Conservation (phyloP, 2,113 vertebrate genomes). For the Atractosteus spatula region DNA sequence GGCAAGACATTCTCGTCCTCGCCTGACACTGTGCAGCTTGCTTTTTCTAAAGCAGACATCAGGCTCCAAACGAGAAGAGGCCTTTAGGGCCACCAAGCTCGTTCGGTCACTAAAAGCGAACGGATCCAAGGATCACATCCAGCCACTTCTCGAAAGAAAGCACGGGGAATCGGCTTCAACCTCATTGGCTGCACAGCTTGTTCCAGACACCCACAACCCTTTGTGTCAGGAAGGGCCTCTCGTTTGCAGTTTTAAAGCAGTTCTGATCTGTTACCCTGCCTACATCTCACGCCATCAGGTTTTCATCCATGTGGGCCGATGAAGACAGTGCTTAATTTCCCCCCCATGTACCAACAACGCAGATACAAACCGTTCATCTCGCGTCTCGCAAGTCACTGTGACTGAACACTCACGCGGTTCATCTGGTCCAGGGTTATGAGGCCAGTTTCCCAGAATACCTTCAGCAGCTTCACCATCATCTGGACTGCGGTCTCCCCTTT, state of each 20-base stretch:
- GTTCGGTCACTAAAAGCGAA: too few species aligned
- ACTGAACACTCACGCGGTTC: conserved; percentile 68
- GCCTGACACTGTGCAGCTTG: too few species aligned
- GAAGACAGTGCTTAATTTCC: neutral
- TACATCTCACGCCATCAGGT: neutral
- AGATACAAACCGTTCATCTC: neutral
- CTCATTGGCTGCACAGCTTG: too few species aligned
- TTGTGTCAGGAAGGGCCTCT: neutral
- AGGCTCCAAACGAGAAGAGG: too few species aligned
- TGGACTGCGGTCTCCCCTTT: conserved; percentile 65
- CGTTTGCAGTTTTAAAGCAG: neutral
- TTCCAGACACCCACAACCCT: too few species aligned
- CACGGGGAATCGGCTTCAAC: too few species aligned
- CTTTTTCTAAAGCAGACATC: too few species aligned
- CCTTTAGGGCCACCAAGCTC: too few species aligned
- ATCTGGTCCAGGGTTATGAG: conserved; percentile 85
- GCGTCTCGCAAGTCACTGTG: neutral
- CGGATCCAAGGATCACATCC: too few species aligned
- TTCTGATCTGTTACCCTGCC: neutral
- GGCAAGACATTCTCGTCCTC: too few species aligned
- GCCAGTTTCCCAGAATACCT: conserved; percentile 77
- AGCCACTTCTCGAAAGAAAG: too few species aligned
- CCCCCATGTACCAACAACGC: too few species aligned
- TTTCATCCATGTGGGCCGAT: neutral
- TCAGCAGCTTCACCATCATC: conserved; percentile 76